Evolutionary conservation across 2,113 vertebrate genomes (phyloP), one percentile per base, ranked within the genome.

Genomic region (Chamaetylas fuelleborni): DNA sequence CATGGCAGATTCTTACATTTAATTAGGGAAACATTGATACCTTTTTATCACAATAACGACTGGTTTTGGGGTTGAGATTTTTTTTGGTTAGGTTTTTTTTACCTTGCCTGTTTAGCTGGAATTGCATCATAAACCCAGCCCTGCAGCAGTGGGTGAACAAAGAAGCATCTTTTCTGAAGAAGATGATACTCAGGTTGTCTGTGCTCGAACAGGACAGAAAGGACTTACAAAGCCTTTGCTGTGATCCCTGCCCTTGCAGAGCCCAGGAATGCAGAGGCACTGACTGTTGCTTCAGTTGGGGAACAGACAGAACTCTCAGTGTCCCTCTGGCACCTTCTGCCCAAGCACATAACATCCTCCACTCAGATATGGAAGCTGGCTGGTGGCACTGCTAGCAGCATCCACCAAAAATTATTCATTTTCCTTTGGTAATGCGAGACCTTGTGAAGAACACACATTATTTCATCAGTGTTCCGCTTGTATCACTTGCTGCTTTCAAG

Each of bases 1-100:
- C 45, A 29, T 24, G 77, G 71, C 65, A 54, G 48, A 87, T 7
- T 14, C 24, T 54, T 25, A 65, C 7, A 65, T 69, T 92, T 73
- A 76, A 64, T 72, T 86, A 64, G n/a, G 76, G n/a, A 73, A 83
- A 33, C 43, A 53, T 14, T 90, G 54, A 87, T 90, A 43, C 91
- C 90, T 42, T 42, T 45, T 47, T 90, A 58, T 92, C 92, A 90
- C 38, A 79, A 58, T 42, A 74, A 77, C 6, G 10, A 38, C 15
- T 11, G 11, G 2, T 0, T 61, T 66, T 5, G 34, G 65, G 28
- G 6, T 15, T 24, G 5, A 18, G 8, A 14, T 13, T 11, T 14
- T 36, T 16, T 36, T 67, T 54, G 5, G 24, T 73, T 28, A 4
- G 19, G 48, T 67, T 71, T 77, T 54, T 77, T 86, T 23, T 12